Conservation (phyloP, 1,140 invertebrate genomes). For the Mercenaria mercenaria region DNA sequence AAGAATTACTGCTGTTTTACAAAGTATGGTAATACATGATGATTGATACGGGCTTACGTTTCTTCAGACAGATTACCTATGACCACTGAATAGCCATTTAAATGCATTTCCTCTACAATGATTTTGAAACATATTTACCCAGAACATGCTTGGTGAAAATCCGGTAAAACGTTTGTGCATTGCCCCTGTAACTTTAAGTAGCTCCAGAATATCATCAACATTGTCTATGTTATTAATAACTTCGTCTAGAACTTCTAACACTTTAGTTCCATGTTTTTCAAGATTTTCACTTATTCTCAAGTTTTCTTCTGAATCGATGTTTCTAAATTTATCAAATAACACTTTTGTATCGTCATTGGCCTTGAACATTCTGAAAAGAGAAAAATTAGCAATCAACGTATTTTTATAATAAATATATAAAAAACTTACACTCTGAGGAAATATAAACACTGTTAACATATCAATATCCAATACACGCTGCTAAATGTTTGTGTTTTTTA, state of each 20-base stretch:
- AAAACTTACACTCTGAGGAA: too few relatives aligned
- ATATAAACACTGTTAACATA: too few relatives aligned
- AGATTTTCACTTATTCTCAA: constrained; percentile 79
- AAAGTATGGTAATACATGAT: too few relatives aligned
- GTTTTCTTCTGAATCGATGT: constrained; percentile 77
- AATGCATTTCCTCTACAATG: too few relatives aligned
- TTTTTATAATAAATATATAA: too few relatives aligned
- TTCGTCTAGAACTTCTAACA: constrained; percentile 82
- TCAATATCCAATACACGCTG: too few relatives aligned
- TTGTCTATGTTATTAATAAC: constrained; percentile 81
- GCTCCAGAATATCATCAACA: constrained; percentile 78
- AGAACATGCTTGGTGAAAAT: constrained; percentile 77
- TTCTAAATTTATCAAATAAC: constrained; percentile 77
- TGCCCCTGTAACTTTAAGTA: constrained; percentile 74
- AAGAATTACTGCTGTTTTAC: too few relatives aligned
- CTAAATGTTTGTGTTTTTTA: too few relatives aligned
- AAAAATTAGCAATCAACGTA: too few relatives aligned
- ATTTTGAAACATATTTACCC: constrained; percentile 78
- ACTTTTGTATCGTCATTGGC: constrained; percentile 69
- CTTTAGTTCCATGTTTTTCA: constrained; percentile 79
- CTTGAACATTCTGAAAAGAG: constrained; percentile 80
- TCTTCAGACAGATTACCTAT: too few relatives aligned
- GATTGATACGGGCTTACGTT: too few relatives aligned
- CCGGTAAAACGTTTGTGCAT: constrained; percentile 74
- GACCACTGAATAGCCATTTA: too few relatives aligned